Percentiles rank a stretch among this genome's conserved stretches.
Conservation (phyloP, 2,888 invertebrate genomes). For the Eupeodes latifasciatus region DNA sequence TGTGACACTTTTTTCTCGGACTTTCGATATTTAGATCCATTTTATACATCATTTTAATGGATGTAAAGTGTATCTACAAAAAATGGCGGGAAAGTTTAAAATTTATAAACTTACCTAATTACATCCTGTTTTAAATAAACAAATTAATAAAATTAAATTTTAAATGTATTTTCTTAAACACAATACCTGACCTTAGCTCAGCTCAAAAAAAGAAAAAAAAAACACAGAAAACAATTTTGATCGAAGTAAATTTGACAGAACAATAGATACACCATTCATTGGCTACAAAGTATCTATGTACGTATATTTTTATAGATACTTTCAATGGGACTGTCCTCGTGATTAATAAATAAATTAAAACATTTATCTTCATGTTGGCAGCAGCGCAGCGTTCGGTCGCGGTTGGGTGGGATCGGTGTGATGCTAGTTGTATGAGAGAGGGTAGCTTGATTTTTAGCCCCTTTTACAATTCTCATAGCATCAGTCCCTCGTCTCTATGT, state of each 20-base stretch:
- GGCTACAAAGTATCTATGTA: background rate
- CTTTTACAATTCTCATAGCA: conserved; percentile 10
- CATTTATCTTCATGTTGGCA: conserved; percentile 60
- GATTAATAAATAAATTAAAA: conserved; percentile 72
- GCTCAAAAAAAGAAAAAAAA: background rate
- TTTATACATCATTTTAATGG: too few relatives aligned
- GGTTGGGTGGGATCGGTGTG: too few relatives aligned
- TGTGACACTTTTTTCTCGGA: too few relatives aligned
- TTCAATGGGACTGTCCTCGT: conserved; percentile 50
- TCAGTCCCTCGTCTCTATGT: background rate
- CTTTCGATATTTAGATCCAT: too few relatives aligned
- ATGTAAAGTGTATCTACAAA: background rate
- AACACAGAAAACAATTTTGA: conserved; percentile 31
- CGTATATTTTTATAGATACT: conserved; percentile 9
- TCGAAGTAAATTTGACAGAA: conserved; percentile 45
- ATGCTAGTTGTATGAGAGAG: background rate
- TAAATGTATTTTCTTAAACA: background rate
- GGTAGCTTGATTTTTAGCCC: background rate
- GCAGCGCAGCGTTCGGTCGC: background rate
- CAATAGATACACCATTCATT: conserved; percentile 55
- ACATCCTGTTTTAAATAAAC: too few relatives aligned
- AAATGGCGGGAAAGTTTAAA: background rate
- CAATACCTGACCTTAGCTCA: background rate
- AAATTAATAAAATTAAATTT: too few relatives aligned
- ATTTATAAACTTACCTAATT: too few relatives aligned